Evolutionary conservation across 2,797 vertebrate species (phyloP).

Genomic region (Danionella dracula): DNA sequence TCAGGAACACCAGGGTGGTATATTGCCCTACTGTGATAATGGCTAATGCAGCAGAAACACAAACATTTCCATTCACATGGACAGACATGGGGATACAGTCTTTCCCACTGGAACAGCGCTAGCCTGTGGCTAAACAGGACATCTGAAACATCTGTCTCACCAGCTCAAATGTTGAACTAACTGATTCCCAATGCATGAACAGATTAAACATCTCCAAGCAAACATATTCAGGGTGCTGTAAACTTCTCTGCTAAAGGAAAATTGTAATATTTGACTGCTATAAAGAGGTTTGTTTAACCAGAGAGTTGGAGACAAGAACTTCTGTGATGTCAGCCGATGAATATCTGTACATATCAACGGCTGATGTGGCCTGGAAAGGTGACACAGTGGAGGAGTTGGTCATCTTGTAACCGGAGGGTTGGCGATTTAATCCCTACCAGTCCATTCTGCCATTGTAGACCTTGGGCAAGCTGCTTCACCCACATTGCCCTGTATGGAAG

Average conservation of each 20-base stretch:
- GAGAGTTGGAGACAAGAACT: no score
- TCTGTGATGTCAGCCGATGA: no score
- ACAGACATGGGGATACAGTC: constrained; percentile 11
- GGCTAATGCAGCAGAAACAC: constrained; percentile 12
- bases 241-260: not conserved
- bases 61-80: not conserved
- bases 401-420: no score
- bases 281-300: no score
- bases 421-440: no score
- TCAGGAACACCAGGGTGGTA: not conserved
- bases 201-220: not conserved
- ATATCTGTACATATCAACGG: no score
- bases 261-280: no score
- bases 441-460: no score
- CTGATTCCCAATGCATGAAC: not conserved
- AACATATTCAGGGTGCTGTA: not conserved
- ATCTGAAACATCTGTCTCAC: constrained; percentile 9
- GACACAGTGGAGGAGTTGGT: no score
- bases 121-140: not conserved
- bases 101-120: not conserved
- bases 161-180: constrained; percentile 7
- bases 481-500: no score
- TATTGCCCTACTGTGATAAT: constrained; percentile 9
- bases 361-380: no score
- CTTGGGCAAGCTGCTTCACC: no score